Percentiles rank a stretch among this genome's conserved stretches.
Evolutionary conservation across 2,797 vertebrate genomes (phyloP).

Genomic region (Atherinosoma microstoma): DNA sequence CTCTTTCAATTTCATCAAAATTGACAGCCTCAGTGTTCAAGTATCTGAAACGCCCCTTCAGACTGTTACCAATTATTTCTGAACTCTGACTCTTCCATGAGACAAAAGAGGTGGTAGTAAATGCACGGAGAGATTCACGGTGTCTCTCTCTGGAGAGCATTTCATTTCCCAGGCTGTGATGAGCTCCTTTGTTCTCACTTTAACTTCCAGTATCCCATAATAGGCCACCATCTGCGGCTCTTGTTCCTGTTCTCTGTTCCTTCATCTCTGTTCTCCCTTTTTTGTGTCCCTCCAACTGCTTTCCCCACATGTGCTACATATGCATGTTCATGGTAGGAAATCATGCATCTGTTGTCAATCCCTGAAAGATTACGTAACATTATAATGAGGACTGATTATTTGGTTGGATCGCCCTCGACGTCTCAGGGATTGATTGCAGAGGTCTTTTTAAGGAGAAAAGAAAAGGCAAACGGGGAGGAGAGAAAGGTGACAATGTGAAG

Average conservation of each 20-base stretch:
- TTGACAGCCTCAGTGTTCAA: slow-evolving; percentile 28
- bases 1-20: slow-evolving; percentile 24
- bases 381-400: slow-evolving; percentile 61
- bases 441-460: slow-evolving; percentile 10
- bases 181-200: slow-evolving; percentile 77
- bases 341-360: slow-evolving; percentile 73
- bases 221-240: slow-evolving; percentile 77
- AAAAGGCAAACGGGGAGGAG: slow-evolving; percentile 5
- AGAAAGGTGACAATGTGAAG: slow-evolving; percentile 5
- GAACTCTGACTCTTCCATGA: slow-evolving; percentile 49
- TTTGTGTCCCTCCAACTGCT: slow-evolving; percentile 5
- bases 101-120: slow-evolving; percentile 48
- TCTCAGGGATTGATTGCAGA: slow-evolving; percentile 3
- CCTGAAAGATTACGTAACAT: slow-evolving; percentile 69
- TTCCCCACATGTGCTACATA: slow-evolving; percentile 54
- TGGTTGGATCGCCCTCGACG: slow-evolving; percentile 10
- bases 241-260: slow-evolving; percentile 44
- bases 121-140: slow-evolving; percentile 47
- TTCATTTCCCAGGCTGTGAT: slow-evolving; percentile 68
- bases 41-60: slow-evolving; percentile 32
- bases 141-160: slow-evolving; percentile 64
- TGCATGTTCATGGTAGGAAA: slow-evolving; percentile 62
- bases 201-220: slow-evolving; percentile 71
- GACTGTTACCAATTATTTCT: slow-evolving; percentile 65
- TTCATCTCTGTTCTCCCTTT: slow-evolving; percentile 13